Evolutionary conservation across 2,888 invertebrate genomes (phyloP).

Genomic region (Lumbricus terrestris): DNA sequence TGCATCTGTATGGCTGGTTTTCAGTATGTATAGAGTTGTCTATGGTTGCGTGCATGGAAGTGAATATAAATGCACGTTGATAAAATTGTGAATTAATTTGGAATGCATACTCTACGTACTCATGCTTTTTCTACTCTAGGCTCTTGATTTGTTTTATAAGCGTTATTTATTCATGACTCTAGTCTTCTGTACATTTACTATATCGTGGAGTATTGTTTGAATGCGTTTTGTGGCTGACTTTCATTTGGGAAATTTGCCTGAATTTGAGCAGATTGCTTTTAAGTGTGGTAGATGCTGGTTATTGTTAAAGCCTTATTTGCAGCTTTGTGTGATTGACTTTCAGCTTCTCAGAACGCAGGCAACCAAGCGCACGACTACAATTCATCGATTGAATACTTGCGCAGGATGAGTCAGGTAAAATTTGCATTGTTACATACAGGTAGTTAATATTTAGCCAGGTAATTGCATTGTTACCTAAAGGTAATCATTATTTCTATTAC

Average conservation of each 20-base stretch:
- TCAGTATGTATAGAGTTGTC: too few relatives aligned
- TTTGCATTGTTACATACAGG: neutral
- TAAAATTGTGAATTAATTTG: too few relatives aligned
- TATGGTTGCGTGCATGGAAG: too few relatives aligned
- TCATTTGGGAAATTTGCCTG: neutral
- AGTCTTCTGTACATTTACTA: too few relatives aligned
- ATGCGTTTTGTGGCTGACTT: neutral
- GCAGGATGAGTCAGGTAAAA: neutral
- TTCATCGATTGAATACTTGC: neutral
- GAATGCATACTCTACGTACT: too few relatives aligned
- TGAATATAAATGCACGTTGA: too few relatives aligned
- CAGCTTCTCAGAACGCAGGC: neutral
- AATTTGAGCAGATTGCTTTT: neutral
- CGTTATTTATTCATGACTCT: too few relatives aligned
- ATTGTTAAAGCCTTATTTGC: neutral
- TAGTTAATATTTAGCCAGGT: neutral
- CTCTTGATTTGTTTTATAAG: too few relatives aligned
- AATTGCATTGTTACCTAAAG: neutral
- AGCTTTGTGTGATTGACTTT: neutral
- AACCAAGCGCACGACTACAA: neutral
- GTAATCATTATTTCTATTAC: neutral
- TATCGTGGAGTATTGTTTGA: neutral
- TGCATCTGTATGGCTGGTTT: too few relatives aligned
- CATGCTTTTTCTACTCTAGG: too few relatives aligned
- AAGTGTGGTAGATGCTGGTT: neutral